These are phyloP conservation scores for Epinephelus coioides DNA, from an alignment of 2,797 vertebrate genomes.

Conservation along the genomic window DNA sequence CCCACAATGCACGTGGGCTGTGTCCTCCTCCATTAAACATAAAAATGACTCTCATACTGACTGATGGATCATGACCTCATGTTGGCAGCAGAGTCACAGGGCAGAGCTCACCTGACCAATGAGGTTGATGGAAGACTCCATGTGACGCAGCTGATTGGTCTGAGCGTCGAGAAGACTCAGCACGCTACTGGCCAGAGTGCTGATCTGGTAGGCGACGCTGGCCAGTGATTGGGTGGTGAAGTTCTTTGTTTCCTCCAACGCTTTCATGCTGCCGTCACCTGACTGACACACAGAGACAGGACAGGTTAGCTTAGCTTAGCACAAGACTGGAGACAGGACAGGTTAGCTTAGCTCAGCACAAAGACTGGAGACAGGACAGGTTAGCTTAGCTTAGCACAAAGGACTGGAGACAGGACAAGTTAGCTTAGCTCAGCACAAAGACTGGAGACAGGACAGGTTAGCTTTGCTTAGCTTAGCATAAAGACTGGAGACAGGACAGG, in stretches of 20 bases:
- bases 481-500: too few species aligned
- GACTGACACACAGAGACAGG: constrained; percentile 37
- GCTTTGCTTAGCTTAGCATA: too few species aligned
- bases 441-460: too few species aligned
- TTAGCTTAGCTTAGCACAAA: too few species aligned
- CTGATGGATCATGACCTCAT: not conserved
- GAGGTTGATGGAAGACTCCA: constrained; percentile 88
- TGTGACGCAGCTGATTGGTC: constrained; percentile 81
- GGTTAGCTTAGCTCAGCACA: too few species aligned
- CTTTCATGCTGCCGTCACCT: constrained; percentile 37
- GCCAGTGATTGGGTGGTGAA: constrained; percentile 93
- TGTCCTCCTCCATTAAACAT: too few species aligned
- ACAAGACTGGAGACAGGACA: not conserved
- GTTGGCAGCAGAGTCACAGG: not conserved
- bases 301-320: constrained; percentile 36
- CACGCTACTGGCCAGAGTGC: constrained; percentile 85
- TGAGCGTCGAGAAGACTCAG: constrained; percentile 91
- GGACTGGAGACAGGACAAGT: too few species aligned
- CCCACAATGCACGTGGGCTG: too few species aligned
- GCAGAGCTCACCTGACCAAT: constrained; percentile 85
- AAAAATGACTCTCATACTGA: not conserved
- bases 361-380: too few species aligned
- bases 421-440: too few species aligned
- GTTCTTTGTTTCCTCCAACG: constrained; percentile 91
- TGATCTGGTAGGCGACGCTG: constrained; percentile 92